phyloP scores from a whole-genome alignment of 2,113 vertebrate species.

The Lucifuga dentata region DNA sequence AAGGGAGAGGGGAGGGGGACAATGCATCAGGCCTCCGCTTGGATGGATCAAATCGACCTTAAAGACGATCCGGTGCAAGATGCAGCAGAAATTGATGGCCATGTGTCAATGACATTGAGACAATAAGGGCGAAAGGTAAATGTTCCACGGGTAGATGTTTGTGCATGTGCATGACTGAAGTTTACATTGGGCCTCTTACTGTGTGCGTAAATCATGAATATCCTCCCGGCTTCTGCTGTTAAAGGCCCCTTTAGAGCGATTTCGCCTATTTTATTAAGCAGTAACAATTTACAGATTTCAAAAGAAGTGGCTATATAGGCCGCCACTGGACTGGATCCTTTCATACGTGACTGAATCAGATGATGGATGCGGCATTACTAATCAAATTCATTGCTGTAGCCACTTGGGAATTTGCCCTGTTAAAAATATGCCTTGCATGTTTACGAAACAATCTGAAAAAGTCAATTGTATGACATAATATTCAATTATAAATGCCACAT shows the following conservation, averaged over 20 bases:
- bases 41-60: slow-evolving; percentile 74
- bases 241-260: slow-evolving; percentile 70
- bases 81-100: slow-evolving; percentile 75
- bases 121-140: slow-evolving; percentile 71
- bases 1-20: slow-evolving; percentile 43
- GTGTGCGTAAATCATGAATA: slow-evolving; percentile 77
- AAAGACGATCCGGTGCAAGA: slow-evolving; percentile 65
- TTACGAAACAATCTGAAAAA: slow-evolving; percentile 33
- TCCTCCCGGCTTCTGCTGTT: slow-evolving; percentile 42
- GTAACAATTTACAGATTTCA: slow-evolving; percentile 72
- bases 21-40: slow-evolving; percentile 51
- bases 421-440: slow-evolving; percentile 38
- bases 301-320: slow-evolving; percentile 59
- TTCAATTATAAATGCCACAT: slow-evolving; percentile 28
- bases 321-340: slow-evolving; percentile 40
- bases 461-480: slow-evolving; percentile 24
- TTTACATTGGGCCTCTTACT: slow-evolving; percentile 54
- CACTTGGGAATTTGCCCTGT: slow-evolving; percentile 51
- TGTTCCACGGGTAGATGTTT: slow-evolving; percentile 66
- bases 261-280: slow-evolving; percentile 76
- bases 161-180: slow-evolving; percentile 60
- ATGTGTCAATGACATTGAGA: slow-evolving; percentile 74
- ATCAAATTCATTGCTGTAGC: slow-evolving; percentile 68
- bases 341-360: slow-evolving; percentile 53
- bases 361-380: slow-evolving; percentile 73